phyloP scores from a whole-genome alignment of 2,113 vertebrate species.

The Ptilorrhoa leucosticta region DNA sequence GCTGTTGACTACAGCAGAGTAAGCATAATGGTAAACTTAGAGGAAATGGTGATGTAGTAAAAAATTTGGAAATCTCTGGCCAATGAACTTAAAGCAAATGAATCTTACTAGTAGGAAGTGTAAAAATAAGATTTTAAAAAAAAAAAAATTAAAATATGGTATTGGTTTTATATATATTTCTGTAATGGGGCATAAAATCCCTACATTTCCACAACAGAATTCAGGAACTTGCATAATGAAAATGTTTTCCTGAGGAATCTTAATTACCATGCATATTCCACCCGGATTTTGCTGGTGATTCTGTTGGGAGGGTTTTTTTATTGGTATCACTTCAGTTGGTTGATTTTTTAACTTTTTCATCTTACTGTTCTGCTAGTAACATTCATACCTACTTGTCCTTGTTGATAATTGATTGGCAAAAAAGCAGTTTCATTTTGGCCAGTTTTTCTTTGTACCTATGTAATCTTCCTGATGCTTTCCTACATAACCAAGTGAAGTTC shows the following conservation, averaged over 20 bases:
- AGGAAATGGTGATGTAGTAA: neutral
- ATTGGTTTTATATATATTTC: neutral
- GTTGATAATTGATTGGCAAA: neutral
- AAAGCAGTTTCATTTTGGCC: neutral
- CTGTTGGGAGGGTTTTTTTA: neutral
- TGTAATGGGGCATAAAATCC: neutral
- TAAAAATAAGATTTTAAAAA: neutral
- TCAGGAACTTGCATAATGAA: neutral
- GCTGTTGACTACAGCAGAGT: neutral
- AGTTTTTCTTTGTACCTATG: neutral
- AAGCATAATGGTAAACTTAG: neutral
- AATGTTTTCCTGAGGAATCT: neutral
- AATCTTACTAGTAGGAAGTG: conserved; percentile 40
- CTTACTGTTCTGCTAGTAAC: neutral
- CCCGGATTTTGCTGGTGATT: neutral
- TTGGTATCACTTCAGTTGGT: neutral
- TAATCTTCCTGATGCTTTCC: neutral
- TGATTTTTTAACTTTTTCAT: neutral
- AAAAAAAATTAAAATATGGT: neutral
- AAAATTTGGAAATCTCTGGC: conserved; percentile 1
- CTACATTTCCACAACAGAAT: neutral
- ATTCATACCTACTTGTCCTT: neutral
- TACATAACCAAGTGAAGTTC: conserved; percentile 12
- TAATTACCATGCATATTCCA: neutral
- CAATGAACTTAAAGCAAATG: neutral